A percentile compares a stretch with the other conserved stretches of the same genome.
Evolutionary conservation across 1,140 invertebrate genomes (phyloP).

Genomic region (Leptopilina boulardi): DNA sequence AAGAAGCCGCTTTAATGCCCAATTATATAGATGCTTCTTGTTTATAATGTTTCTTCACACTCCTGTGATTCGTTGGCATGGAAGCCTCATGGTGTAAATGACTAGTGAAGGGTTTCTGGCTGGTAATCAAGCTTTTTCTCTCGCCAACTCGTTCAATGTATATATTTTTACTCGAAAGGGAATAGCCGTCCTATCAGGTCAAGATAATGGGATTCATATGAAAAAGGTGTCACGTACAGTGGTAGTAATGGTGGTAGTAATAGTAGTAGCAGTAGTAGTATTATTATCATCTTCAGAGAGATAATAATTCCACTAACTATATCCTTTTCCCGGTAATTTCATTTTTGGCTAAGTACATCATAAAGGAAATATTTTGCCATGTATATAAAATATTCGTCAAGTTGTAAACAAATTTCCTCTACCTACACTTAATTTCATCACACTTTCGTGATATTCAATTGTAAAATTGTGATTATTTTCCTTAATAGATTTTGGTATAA

Average conservation of each 20-base stretch:
- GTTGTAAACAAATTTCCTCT: too few relatives aligned
- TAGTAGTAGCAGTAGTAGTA: too few relatives aligned
- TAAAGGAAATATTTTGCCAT: too few relatives aligned
- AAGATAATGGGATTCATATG: constrained; percentile 44
- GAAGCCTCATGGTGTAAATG: constrained; percentile 1
- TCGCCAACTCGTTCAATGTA: background rate
- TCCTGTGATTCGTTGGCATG: background rate
- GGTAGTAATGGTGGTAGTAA: too few relatives aligned
- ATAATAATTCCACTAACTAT: constrained; percentile 47
- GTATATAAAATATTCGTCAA: too few relatives aligned
- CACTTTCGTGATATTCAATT: too few relatives aligned
- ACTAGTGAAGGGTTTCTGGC: constrained; percentile 24
- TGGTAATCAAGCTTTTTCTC: constrained; percentile 31
- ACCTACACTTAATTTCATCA: too few relatives aligned
- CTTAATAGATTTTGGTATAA: too few relatives aligned
- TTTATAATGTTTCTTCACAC: constrained; percentile 16
- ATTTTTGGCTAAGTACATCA: background rate
- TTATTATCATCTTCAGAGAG: too few relatives aligned
- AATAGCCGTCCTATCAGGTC: constrained; percentile 10
- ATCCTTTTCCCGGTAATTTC: background rate
- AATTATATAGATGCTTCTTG: constrained; percentile 19
- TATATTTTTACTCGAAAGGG: background rate
- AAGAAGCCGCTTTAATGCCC: background rate
- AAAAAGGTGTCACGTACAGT: constrained; percentile 54
- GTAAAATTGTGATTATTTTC: too few relatives aligned